phyloP scores from a whole-genome alignment of 1,140 invertebrate genomes.

The Choristoneura fumiferana region DNA sequence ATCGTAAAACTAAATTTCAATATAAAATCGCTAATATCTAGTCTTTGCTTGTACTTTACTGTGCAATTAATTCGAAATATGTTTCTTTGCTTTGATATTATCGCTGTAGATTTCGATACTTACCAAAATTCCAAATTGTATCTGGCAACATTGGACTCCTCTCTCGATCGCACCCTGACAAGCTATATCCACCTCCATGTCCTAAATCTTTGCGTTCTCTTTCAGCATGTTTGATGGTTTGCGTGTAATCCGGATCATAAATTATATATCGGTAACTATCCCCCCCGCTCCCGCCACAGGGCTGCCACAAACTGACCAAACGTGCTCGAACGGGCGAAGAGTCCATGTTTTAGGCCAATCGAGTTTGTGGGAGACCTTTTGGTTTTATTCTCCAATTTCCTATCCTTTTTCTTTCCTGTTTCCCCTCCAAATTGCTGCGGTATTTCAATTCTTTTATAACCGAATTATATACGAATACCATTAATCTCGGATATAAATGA shows the following conservation, averaged over 20 bases:
- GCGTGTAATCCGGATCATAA: constrained; percentile 69
- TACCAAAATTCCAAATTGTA: constrained; percentile 55
- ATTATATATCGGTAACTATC: constrained; percentile 64
- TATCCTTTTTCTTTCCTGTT: too few relatives aligned
- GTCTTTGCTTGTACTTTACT: too few relatives aligned
- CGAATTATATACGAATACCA: too few relatives aligned
- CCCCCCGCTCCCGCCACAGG: constrained; percentile 35
- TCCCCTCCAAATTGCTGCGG: not conserved
- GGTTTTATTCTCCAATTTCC: not conserved
- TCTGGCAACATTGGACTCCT: constrained; percentile 52
- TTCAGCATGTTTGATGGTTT: constrained; percentile 76
- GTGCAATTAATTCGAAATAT: too few relatives aligned
- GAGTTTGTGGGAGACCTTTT: constrained; percentile 60
- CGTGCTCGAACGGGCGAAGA: constrained; percentile 43
- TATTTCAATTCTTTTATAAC: too few relatives aligned
- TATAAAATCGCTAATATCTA: too few relatives aligned
- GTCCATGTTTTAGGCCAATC: constrained; percentile 32
- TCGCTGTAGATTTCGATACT: too few relatives aligned
- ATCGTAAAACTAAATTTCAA: too few relatives aligned
- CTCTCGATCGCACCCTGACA: constrained; percentile 36
- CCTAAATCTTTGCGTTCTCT: constrained; percentile 46
- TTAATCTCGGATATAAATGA: too few relatives aligned
- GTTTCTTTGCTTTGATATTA: too few relatives aligned
- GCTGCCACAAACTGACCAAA: constrained; percentile 57
- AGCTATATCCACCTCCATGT: constrained; percentile 15